Base-by-base conservation (phyloP, 92 coral and sea anemone genomes). In the Epizoanthus scotinus region DNA sequence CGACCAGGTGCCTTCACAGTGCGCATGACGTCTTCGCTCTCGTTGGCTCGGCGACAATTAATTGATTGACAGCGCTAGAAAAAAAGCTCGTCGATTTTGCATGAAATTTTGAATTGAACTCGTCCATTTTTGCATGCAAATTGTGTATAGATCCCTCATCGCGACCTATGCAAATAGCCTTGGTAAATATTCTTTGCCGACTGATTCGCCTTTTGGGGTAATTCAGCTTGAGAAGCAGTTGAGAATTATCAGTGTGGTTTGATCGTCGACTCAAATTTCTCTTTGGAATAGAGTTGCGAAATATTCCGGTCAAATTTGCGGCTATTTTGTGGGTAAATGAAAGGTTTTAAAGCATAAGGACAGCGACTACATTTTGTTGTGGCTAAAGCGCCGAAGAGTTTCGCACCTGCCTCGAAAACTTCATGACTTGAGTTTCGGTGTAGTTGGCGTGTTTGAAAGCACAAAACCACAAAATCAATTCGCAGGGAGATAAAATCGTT, bases 111-210 rank as follows among this genome's bases (percentile, higher is more conserved):
- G 83, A 72, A 88, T 93, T 89, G 92, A 84, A 73, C 73, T 81
- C 67, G 71, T 79, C 89, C 67, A 77, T 84, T 84, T 87, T 90
- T 80, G 94, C 86, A 93, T 93, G 97, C 92, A 90, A 90, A 93
- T 93, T 63, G 64, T 47, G 82, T 59, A 22, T 47, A 56, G 75
- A 63, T 61, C 79, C 47, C 52, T 56, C 84, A 71, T 77, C 52
- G 84, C 84, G 74, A 68, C 88, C 77, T 52, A 88, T 88, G 91
- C 88, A 88, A 88, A 88, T 88, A 84, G 19, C 53, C 88, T 78
- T 73, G 77, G 82, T 82, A 88, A 84, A 87, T 79, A 88, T 84
- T 57, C 75, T 86, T 52, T 70, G 10, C 15, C 52, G 62, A 52
- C 19, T 71, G 82, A 84, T 78, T 79, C 77, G 85, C 77, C 72